Percentiles rank a stretch among this genome's conserved stretches.
phyloP scores from a whole-genome alignment of 2,888 invertebrate species.

The Hypomecis punctinalis region DNA sequence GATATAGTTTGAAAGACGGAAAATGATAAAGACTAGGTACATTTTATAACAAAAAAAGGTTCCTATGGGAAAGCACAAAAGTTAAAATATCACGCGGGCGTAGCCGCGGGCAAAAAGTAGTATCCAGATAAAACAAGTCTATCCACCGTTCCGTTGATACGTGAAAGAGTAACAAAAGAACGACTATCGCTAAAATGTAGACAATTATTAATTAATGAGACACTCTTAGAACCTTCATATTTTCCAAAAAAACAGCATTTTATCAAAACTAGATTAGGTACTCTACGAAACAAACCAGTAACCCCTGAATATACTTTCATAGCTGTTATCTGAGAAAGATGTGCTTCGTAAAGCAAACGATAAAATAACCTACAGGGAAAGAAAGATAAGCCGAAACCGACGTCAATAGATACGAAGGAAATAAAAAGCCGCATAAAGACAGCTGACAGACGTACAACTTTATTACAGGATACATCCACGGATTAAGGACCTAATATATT shows the following conservation, averaged over 20 bases:
- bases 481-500: constrained; percentile 37
- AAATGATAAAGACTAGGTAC: too few relatives aligned
- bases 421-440: constrained; percentile 29
- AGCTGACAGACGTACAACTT: constrained; percentile 35
- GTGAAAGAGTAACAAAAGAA: too few relatives aligned
- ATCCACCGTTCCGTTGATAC: too few relatives aligned
- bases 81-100: too few relatives aligned
- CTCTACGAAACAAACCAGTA: neutral
- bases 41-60: too few relatives aligned
- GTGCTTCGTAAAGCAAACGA: constrained; percentile 4
- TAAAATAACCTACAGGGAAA: constrained; percentile 8
- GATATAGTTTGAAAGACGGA: too few relatives aligned
- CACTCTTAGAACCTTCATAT: too few relatives aligned
- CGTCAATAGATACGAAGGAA: constrained; percentile 14
- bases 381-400: constrained; percentile 21
- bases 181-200: too few relatives aligned
- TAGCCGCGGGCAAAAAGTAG: too few relatives aligned
- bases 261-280: neutral
- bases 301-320: neutral
- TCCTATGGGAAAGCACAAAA: too few relatives aligned
- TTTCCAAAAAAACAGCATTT: neutral
- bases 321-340: constrained; percentile 1
- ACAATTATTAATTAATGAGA: too few relatives aligned
- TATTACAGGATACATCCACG: constrained; percentile 33
- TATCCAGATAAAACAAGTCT: too few relatives aligned